Evolutionary conservation across 2,113 vertebrate genomes (phyloP), one percentile per base, ranked within the genome.

Genomic region (Tylochromis polylepis): DNA sequence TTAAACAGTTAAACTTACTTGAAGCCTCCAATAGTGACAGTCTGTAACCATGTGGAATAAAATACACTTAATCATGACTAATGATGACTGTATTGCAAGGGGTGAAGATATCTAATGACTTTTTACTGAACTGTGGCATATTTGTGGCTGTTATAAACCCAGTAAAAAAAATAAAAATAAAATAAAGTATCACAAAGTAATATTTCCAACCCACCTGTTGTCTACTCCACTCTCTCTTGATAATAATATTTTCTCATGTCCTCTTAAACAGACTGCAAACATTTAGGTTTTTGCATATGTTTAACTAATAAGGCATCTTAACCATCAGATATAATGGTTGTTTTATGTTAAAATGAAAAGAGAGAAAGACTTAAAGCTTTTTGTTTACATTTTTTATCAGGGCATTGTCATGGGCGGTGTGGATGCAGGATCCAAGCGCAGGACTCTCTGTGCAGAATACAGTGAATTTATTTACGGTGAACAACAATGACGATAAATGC

Each of bases 321-420:
- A 31, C 31, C 31, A 31, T 65, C 36, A 65, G 31, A 38, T 38
- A n/a, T 12, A 2, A 43, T n/a, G 41, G 12, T 43, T 14, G 11
- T 43, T 43, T 43, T 43, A 14, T 43, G 41, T 43, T 43, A 6
- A 62, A 62, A 62, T 65, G 11, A 8, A 59, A 38, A 65, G 18
- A 36, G n/a, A 65, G 7, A 38, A 65, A 65, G 34, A n/a, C 2
- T n/a, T 31, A 65, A 12, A 36, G 18, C 10, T 38, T 12, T 60
- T 62, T 4, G 0, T 0, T 36, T 34, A 31, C 5, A 36, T 36
- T 62, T 65, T 36, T 38, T 65, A 38, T 38, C 60, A 14, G 60
- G 34, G 34, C 31, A 31, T 31, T 3, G n/a, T n/a, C n/a, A n/a
- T n/a, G n/a, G n/a, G n/a, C n/a, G n/a, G n/a, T n/a, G n/a, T n/a